A percentile compares a stretch with the other conserved stretches of the same genome.
phyloP scores from a whole-genome alignment of 1,140 invertebrate species.

The Drosophila nasuta region DNA sequence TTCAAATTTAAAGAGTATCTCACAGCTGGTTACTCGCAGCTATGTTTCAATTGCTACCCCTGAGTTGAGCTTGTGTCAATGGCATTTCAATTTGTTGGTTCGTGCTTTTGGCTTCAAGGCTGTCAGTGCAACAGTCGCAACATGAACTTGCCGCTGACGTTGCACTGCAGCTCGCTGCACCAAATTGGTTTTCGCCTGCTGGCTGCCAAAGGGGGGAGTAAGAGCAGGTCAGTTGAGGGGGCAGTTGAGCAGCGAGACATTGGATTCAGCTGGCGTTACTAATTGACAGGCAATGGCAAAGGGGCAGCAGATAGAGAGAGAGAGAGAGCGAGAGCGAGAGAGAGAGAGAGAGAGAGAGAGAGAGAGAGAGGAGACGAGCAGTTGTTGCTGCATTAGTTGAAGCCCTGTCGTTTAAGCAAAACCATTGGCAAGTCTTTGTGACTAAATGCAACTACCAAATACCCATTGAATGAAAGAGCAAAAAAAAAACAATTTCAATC shows the following conservation, averaged over 20 bases:
- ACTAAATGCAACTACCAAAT: no score
- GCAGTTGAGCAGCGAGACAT: slow-evolving; percentile 7
- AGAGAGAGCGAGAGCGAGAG: neutral
- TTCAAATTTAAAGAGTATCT: neutral
- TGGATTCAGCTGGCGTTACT: slow-evolving; percentile 25
- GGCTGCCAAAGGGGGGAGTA: no score
- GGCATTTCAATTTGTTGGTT: slow-evolving; percentile 52
- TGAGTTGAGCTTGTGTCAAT: slow-evolving; percentile 40
- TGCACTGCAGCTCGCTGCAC: neutral
- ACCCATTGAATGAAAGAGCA: no score
- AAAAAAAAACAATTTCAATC: no score
- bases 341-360: neutral
- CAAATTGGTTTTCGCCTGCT: slow-evolving; percentile 4
- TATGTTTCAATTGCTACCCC: neutral
- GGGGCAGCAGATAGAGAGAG: neutral
- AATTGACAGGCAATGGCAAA: slow-evolving; percentile 43
- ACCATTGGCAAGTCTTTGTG: no score
- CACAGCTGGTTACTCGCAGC: neutral
- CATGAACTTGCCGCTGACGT: neutral
- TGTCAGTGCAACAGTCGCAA: neutral
- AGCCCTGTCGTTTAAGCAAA: no score
- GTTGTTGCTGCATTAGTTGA: no score
- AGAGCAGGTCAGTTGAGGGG: neutral
- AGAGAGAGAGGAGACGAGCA: no score
- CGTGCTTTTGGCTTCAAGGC: slow-evolving; percentile 24